Base-by-base conservation (phyloP, 2,797 vertebrate genomes). In the Hypotaenidia okinawae region DNA sequence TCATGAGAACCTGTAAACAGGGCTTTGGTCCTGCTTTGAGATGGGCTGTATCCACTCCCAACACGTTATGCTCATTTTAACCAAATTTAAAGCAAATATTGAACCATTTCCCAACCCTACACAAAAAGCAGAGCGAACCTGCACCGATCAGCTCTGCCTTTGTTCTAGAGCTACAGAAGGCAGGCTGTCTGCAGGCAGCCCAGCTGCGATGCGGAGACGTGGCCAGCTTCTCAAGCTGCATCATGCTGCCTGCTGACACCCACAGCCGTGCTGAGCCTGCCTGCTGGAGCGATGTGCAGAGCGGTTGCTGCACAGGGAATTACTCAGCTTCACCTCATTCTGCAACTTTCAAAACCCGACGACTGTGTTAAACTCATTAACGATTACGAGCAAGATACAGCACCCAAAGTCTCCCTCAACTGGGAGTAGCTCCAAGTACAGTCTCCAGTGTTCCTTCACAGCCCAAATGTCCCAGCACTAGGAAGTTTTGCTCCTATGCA, bases 271-370 rank as follows among this genome's bases (percentile, higher is more conserved):
- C 30, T 12, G 55, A 68, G 47, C 22, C 64, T 6, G 25, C 10
- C 10, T 25, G 57, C 41, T 17, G 41, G 6, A 12, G 39, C 0
- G 18, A 6, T 23, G 23, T 3, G 27, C 45, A 55, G 55, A 35
- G 51, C 2, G 0, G 35, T 7, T 45, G 49, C 86, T 49, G 30
- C 3, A 3, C 10, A 5, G 10, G 1, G 16, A 6, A 39, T 9
- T 12, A 30, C 33, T 21, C 24, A 61, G 63, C 39, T 64, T 41
- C 2, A 3, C 7, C 3, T 3, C 6, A 0, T 7, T 10, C 66
- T 6, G n/a, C 7, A 41, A 11, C 70, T 35, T 33, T 16, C 21
- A 41, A 13, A 54, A 17, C 6, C 21, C 13, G 4, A 35, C 15
- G 13, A 28, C 17, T 18, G 5, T 15, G 14, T 16, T 8, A 6